Base-by-base conservation (phyloP, 2,797 vertebrate genomes). In the Galagoides demidoff region DNA sequence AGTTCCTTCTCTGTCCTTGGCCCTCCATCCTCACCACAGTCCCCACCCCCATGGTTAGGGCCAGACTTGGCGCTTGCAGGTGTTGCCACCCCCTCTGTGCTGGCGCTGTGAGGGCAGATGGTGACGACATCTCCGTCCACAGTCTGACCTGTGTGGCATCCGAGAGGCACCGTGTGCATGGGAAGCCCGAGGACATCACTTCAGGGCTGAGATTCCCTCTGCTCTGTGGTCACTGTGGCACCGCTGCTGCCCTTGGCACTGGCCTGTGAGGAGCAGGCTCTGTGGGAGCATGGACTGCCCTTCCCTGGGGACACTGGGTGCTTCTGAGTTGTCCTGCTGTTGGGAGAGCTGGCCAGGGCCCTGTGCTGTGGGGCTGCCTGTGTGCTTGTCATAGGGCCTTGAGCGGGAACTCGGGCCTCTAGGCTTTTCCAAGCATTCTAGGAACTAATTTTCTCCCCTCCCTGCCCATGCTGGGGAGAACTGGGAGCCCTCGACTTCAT, bases 341-440 rank as follows among this genome's bases (percentile, higher is more conserved):
- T 1, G 31, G 19, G 16, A 22, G 8, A 2, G 2, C 68, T 5
- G 52, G 27, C 68, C 45, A 12, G 3, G 43, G 79, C 29, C 52
- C 29, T 3, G 11, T 63, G 27, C 2, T 49, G 49, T 0, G 4
- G 39, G 22, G 57, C 34, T 13, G 25, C 5, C 5, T 59, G 34
- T 3, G 19, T 6, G 37, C 57, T 39, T 3, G 2, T 25, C 5
- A 3, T 25, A 2, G 10, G 1, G 16, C 66, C 1, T 0, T 43
- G 68, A 77, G 55, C 66, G 3, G 64, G 22, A 20, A 5, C 14
- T n/a, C 1, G 25, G n/a, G n/a, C 2, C 59, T 17, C 34, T 16
- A 4, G 3, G 45, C 22, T 49, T 6, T 7, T 13, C 49, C 3
- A 20, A 23, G 43, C 4, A 6, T 19, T 61, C 61, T 12, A 2